Percentiles rank a stretch among this genome's conserved stretches.
Evolutionary conservation across 2,888 invertebrate species (phyloP).

Genomic region (Athalia rosae): DNA sequence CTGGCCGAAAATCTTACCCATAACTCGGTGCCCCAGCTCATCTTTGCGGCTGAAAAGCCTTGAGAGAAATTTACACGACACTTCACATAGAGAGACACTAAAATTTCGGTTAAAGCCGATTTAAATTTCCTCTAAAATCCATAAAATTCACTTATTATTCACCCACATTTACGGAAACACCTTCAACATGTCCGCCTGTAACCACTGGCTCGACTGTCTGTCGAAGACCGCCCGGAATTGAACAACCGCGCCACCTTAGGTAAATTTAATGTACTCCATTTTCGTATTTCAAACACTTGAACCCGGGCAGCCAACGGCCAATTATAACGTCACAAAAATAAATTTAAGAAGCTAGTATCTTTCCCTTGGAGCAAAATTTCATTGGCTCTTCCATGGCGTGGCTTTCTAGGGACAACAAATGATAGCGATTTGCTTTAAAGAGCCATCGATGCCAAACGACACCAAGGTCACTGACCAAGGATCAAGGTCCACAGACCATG

Average conservation of each 20-base stretch:
- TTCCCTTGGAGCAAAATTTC: too few relatives aligned
- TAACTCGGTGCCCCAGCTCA: constrained; percentile 75
- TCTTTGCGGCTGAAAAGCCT: constrained; percentile 65
- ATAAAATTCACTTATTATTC: constrained; percentile 47
- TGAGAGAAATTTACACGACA: constrained; percentile 55
- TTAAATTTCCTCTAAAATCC: constrained; percentile 50
- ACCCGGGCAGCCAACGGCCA: constrained; percentile 17
- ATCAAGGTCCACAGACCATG: too few relatives aligned
- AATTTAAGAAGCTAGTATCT: too few relatives aligned
- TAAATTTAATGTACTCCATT: constrained; percentile 4
- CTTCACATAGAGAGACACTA: constrained; percentile 64
- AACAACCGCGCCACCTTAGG: constrained; percentile 32
- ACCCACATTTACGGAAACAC: constrained; percentile 62
- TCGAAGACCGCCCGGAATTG: constrained; percentile 65
- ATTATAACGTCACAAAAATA: background rate
- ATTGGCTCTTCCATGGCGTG: too few relatives aligned
- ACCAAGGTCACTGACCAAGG: too few relatives aligned
- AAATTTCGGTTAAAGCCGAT: constrained; percentile 51
- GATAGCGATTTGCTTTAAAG: too few relatives aligned
- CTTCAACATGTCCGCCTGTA: constrained; percentile 70
- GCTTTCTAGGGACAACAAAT: too few relatives aligned
- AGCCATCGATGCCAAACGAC: too few relatives aligned
- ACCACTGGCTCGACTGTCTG: constrained; percentile 66
- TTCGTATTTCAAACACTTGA: constrained; percentile 20
- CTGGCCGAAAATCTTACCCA: constrained; percentile 69